These are phyloP conservation scores for Epinotia brunnichana DNA, from an alignment of 2,888 invertebrate genomes.

Conservation along the genomic window DNA sequence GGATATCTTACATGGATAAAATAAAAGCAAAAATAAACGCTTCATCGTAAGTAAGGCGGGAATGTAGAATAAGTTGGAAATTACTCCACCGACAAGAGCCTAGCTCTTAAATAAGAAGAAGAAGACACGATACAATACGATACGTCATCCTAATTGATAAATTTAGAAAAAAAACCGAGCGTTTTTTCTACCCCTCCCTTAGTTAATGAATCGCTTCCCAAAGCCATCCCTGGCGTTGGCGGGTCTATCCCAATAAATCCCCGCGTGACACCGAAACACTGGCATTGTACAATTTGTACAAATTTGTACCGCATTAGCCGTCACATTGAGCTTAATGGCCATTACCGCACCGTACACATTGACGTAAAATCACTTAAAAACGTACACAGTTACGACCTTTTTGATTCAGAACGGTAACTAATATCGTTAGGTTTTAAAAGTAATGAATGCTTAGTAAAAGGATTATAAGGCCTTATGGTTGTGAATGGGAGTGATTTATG, in stretches of 20 bases:
- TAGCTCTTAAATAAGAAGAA: too few relatives aligned
- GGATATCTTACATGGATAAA: too few relatives aligned
- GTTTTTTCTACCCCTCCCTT: neutral
- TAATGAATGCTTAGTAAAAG: neutral
- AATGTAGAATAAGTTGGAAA: too few relatives aligned
- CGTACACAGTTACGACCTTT: neutral
- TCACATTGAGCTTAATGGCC: conserved; percentile 44
- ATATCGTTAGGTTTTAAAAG: neutral
- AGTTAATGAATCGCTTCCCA: conserved; percentile 6
- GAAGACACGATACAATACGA: too few relatives aligned
- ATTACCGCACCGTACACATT: conserved; percentile 3
- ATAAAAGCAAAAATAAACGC: too few relatives aligned
- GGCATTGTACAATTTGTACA: conserved; percentile 47
- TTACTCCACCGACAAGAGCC: too few relatives aligned
- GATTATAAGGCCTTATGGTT: conserved; percentile 13
- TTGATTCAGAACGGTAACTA: neutral
- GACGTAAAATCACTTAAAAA: conserved; percentile 1
- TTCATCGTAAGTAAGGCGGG: too few relatives aligned
- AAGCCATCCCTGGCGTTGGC: conserved; percentile 45
- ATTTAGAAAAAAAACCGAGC: neutral
- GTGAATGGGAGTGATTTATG: conserved; percentile 15
- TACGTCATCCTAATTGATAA: neutral
- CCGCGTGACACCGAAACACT: conserved; percentile 47
- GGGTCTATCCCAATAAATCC: conserved; percentile 49
- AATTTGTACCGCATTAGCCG: conserved; percentile 58